phyloP scores from a whole-genome alignment of 2,797 vertebrate genomes.

The Oreonectes daqikongensis region DNA sequence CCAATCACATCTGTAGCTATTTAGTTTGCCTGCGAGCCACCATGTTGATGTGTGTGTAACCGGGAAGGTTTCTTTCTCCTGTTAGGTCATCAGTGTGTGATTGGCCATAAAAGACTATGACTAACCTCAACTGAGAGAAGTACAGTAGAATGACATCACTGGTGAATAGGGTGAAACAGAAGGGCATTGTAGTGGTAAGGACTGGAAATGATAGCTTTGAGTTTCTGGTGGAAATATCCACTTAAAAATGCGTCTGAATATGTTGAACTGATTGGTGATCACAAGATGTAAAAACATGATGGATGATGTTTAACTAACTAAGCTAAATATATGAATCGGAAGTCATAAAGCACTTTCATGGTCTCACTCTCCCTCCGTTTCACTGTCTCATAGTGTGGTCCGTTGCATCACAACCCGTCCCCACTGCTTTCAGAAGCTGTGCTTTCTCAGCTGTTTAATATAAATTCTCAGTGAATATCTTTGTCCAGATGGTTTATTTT shows the following conservation, averaged over 20 bases:
- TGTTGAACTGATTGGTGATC: neutral
- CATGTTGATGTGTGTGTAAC: slow-evolving; percentile 36
- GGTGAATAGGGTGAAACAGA: slow-evolving; percentile 10
- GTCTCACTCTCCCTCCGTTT: slow-evolving; percentile 50
- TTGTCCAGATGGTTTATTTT: slow-evolving; percentile 96
- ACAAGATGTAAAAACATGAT: slow-evolving; percentile 6
- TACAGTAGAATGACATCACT: slow-evolving; percentile 28
- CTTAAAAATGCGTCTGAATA: neutral
- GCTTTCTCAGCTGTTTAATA: slow-evolving; percentile 98
- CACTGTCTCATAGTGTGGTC: slow-evolving; percentile 81
- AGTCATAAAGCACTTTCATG: slow-evolving; percentile 19
- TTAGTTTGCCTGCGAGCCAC: slow-evolving; percentile 73
- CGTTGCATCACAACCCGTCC: slow-evolving; percentile 75
- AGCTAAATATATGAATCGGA: slow-evolving; percentile 16
- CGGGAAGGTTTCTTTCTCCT: slow-evolving; percentile 33
- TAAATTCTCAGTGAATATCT: slow-evolving; percentile 95
- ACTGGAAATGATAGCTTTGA: neutral
- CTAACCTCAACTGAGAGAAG: slow-evolving; percentile 3
- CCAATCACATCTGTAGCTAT: slow-evolving; percentile 79
- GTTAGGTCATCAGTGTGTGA: slow-evolving; percentile 34
- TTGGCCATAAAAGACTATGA: slow-evolving; percentile 17
- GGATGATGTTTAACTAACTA: neutral
- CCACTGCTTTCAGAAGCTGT: slow-evolving; percentile 83
- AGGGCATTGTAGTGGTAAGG: neutral
- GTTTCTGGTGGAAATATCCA: neutral